Percentiles rank a stretch among this genome's conserved stretches.
Conservation (phyloP, 1,140 invertebrate species). For the Microvelia longipes region DNA sequence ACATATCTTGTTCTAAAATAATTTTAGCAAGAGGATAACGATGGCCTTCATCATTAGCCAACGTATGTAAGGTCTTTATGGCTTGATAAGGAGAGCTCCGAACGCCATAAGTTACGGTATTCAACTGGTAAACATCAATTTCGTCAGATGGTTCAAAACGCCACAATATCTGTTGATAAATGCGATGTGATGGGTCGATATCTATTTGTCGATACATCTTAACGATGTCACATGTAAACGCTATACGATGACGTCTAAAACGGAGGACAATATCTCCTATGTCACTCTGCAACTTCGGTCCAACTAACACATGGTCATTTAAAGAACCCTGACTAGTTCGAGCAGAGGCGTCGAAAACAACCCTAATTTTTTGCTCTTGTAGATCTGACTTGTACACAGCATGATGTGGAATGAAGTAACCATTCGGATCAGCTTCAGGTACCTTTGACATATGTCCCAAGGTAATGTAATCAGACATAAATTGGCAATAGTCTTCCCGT, state of each 20-base stretch:
- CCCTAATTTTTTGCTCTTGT: neutral
- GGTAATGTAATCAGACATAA: neutral
- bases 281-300: conserved; percentile 6
- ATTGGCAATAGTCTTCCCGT: neutral
- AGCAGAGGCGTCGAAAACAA: neutral
- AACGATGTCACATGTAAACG: neutral
- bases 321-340: neutral
- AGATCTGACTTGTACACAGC: neutral
- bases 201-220: neutral
- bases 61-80: neutral
- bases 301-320: conserved; percentile 5
- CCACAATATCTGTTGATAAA: neutral
- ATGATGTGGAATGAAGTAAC: neutral
- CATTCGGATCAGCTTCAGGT: neutral
- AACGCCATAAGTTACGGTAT: neutral
- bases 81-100: neutral
- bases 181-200: neutral
- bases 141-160: neutral
- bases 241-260: neutral
- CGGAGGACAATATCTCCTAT: neutral
- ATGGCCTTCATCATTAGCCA: neutral
- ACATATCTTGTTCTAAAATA: neutral
- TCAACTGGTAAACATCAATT: neutral
- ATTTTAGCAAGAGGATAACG: neutral
- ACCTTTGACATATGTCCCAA: neutral